A percentile compares a stretch with the other conserved stretches of the same genome.
Conservation (phyloP, 2,113 vertebrate species). For the Oxyruncus cristatus region DNA sequence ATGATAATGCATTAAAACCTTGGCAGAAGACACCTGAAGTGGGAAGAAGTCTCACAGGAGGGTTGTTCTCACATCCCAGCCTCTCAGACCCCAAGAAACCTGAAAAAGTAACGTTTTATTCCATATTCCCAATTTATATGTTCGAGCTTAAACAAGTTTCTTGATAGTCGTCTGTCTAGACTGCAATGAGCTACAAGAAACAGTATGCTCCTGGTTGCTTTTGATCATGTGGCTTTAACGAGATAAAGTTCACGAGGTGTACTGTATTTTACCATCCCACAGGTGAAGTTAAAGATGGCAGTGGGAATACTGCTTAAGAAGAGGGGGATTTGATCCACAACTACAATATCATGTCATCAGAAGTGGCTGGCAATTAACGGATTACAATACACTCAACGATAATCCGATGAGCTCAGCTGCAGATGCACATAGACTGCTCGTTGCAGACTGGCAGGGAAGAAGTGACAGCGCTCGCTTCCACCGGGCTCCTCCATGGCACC, state of each 20-base stretch:
- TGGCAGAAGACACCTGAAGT: background rate
- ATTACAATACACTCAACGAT: conserved; percentile 15
- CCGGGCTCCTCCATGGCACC: background rate
- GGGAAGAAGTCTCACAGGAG: background rate
- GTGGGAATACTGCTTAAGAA: background rate
- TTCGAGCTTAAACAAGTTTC: background rate
- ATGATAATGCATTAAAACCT: background rate
- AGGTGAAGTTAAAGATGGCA: background rate
- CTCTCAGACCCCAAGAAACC: background rate
- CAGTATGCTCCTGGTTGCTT: background rate
- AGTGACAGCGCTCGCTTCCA: rapidly evolving
- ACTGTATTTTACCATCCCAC: background rate
- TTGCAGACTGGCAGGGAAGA: background rate
- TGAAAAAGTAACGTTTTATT: background rate
- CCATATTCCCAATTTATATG: background rate
- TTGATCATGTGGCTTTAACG: no score
- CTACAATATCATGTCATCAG: background rate
- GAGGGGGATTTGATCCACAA: background rate
- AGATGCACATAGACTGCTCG: background rate
- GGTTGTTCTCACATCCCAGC: background rate
- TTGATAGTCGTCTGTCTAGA: background rate
- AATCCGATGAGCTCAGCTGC: conserved; percentile 29
- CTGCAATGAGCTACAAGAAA: background rate
- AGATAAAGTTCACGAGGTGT: rapidly evolving
- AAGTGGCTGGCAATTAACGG: conserved; percentile 56